phyloP scores from a whole-genome alignment of 2,113 vertebrate genomes.

The Bostrychus sinensis region DNA sequence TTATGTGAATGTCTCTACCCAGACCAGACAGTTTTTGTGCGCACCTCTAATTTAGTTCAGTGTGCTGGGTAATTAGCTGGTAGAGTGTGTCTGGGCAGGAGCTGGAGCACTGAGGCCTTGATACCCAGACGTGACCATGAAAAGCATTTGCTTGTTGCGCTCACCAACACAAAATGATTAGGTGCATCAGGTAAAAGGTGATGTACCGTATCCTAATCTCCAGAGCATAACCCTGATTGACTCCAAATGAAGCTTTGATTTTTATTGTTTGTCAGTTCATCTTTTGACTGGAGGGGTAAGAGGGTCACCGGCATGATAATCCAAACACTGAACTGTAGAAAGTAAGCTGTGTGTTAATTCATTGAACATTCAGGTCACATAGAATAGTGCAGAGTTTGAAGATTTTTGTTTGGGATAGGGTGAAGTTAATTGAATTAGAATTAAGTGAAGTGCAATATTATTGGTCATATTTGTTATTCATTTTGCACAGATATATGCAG shows the following conservation, averaged over 20 bases:
- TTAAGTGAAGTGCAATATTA: too few species aligned
- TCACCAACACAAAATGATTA: conserved; percentile 45
- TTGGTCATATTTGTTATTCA: too few species aligned
- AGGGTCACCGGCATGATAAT: conserved; percentile 5
- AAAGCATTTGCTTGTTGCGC: conserved; percentile 47
- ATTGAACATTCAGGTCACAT: too few species aligned
- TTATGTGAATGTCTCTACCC: conserved; percentile 36
- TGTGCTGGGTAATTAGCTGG: conserved; percentile 53
- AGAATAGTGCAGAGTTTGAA: too few species aligned
- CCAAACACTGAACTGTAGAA: not conserved
- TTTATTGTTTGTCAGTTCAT: conserved; percentile 17
- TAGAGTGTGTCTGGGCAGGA: conserved; percentile 51
- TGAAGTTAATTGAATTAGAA: too few species aligned
- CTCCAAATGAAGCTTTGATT: conserved; percentile 26
- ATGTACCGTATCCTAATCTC: conserved; percentile 18
- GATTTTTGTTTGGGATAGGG: too few species aligned
- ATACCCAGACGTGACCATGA: conserved; percentile 57
- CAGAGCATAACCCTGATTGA: conserved; percentile 23
- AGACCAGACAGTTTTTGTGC: conserved; percentile 53
- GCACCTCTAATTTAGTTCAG: conserved; percentile 52
- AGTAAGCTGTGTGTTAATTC: not conserved
- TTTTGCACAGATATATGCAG: too few species aligned
- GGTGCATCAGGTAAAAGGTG: conserved; percentile 3
- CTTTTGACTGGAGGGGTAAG: conserved; percentile 1
- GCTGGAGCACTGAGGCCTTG: conserved; percentile 41